Percentiles rank a stretch among this genome's conserved stretches.
These are phyloP conservation scores for Collichthys lucidus DNA, from an alignment of 2,113 vertebrate species.

Conservation along the genomic window DNA sequence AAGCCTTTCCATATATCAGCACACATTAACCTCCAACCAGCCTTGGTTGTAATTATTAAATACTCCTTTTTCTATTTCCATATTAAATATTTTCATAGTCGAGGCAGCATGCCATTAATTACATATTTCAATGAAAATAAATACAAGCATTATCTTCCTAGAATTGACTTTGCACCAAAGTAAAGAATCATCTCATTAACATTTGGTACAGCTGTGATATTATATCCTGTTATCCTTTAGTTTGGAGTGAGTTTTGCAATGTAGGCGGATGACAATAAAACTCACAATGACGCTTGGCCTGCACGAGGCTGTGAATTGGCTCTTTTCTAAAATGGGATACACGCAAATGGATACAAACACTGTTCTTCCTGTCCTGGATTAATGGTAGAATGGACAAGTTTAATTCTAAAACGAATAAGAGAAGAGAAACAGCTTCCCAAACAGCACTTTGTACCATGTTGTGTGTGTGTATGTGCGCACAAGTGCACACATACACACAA, in stretches of 20 bases:
- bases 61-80: neutral
- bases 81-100: too few relatives aligned
- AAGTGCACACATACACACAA: neutral
- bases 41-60: neutral
- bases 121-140: neutral
- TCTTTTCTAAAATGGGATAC: conserved; percentile 12
- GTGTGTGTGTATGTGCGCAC: neutral
- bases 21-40: neutral
- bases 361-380: neutral
- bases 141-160: neutral
- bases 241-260: conserved; percentile 3
- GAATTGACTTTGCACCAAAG: neutral
- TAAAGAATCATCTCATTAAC: neutral
- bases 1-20: neutral
- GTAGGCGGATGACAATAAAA: conserved; percentile 23
- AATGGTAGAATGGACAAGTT: neutral
- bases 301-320: conserved; percentile 17
- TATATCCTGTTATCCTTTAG: neutral
- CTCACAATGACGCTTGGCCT: conserved; percentile 3
- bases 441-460: neutral
- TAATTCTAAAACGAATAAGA: neutral
- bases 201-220: neutral
- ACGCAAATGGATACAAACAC: neutral
- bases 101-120: neutral
- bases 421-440: neutral